Evolutionary conservation across 2,888 invertebrate species (phyloP).

Genomic region (Masnerella sp.): DNA sequence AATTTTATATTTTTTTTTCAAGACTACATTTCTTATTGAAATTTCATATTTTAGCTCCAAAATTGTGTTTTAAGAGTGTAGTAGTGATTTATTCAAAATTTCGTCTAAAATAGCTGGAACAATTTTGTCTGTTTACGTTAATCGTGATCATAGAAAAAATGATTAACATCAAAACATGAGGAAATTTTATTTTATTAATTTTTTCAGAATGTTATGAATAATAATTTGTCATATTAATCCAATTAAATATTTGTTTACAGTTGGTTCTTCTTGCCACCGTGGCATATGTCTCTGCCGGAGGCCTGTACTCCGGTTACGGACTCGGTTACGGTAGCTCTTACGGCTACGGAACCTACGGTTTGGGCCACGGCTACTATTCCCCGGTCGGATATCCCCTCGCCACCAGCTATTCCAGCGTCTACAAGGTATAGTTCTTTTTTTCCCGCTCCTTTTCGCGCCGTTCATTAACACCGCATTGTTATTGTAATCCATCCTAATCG

Average conservation of each 20-base stretch:
- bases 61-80: too few species aligned
- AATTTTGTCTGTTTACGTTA: too few species aligned
- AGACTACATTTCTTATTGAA: too few species aligned
- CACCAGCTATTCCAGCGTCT: conserved; percentile 71
- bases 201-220: not conserved
- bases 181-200: not conserved
- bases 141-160: too few species aligned
- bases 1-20: too few species aligned
- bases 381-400: conserved; percentile 66
- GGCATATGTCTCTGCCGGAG: conserved; percentile 72
- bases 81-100: too few species aligned
- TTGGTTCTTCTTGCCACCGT: conserved; percentile 78
- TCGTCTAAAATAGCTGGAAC: too few species aligned
- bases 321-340: conserved; percentile 62
- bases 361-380: conserved; percentile 62
- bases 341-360: conserved; percentile 65
- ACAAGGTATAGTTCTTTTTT: conserved; percentile 71
- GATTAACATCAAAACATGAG: conserved; percentile 2
- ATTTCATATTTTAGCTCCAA: too few species aligned
- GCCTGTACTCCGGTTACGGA: conserved; percentile 65
- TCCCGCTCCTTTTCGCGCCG: conserved; percentile 1
- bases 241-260: conserved; percentile 71
- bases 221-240: not conserved
- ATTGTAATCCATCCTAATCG: conserved; percentile 21
- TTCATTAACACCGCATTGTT: conserved; percentile 30